phyloP scores from a whole-genome alignment of 2,888 invertebrate species.

The Yponomeuta evonymella region DNA sequence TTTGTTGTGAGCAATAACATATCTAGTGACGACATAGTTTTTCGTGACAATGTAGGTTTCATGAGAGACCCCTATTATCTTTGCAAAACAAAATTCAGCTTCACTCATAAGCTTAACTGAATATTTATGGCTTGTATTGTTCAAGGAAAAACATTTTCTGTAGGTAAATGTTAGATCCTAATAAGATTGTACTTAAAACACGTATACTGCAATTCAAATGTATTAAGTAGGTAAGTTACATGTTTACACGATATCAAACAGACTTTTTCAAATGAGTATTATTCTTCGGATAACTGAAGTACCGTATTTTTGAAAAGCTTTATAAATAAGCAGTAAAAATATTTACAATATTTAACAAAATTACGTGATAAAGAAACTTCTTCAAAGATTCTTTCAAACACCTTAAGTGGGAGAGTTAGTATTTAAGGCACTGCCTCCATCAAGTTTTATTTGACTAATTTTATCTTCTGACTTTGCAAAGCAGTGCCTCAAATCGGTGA shows the following conservation, averaged over 20 bases:
- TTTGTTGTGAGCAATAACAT: slow-evolving; percentile 66
- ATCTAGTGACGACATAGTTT: slow-evolving; percentile 19
- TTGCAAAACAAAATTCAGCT: neutral
- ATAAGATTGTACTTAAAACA: slow-evolving; percentile 3
- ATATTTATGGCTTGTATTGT: neutral
- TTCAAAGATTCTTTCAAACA: slow-evolving; percentile 57
- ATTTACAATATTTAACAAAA: slow-evolving; percentile 64
- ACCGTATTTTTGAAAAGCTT: slow-evolving; percentile 31
- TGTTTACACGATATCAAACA: slow-evolving; percentile 6
- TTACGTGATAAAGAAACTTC: slow-evolving; percentile 43
- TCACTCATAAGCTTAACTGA: neutral
- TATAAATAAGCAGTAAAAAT: slow-evolving; percentile 35
- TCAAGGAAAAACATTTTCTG: neutral
- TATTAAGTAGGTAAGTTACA: neutral
- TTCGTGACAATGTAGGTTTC: neutral
- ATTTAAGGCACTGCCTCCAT: slow-evolving; percentile 6
- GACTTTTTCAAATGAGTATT: slow-evolving; percentile 13
- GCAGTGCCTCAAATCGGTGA: neutral
- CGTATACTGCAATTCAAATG: neutral
- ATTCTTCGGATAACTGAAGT: slow-evolving; percentile 5
- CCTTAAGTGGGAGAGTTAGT: neutral
- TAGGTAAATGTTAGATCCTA: slow-evolving; percentile 4
- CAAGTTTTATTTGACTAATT: neutral
- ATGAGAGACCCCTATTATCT: neutral
- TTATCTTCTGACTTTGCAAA: neutral